Conservation (phyloP, 2,797 vertebrate species). For the Cygnus olor region DNA sequence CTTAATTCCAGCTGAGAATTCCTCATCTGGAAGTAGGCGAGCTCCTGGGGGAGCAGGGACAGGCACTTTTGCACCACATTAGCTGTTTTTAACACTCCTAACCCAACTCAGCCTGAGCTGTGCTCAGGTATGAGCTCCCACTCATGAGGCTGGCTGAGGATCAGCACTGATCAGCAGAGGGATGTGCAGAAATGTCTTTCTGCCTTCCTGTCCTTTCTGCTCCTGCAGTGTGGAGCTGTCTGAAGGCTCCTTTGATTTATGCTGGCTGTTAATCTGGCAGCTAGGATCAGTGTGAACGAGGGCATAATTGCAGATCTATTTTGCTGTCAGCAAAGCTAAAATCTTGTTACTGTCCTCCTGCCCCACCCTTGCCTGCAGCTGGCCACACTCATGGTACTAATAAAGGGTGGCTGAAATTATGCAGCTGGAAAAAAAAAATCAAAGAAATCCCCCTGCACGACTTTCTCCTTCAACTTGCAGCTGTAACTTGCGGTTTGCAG, state of each 20-base stretch:
- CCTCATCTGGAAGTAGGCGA: neutral
- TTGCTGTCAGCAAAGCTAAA: neutral
- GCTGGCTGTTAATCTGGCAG: neutral
- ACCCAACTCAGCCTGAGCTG: neutral
- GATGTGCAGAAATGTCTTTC: neutral
- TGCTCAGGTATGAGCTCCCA: neutral
- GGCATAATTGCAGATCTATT: neutral
- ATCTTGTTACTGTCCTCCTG: neutral
- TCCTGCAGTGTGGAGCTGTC: neutral
- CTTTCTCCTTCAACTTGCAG: neutral
- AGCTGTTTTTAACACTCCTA: neutral
- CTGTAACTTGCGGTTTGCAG: neutral
- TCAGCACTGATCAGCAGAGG: neutral
- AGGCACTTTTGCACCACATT: neutral
- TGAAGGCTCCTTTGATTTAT: neutral
- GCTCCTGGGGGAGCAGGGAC: neutral
- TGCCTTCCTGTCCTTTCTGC: neutral
- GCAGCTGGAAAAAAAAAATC: neutral
- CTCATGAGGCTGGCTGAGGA: neutral
- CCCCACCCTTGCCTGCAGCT: neutral
- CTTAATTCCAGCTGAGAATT: neutral
- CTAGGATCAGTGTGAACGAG: neutral
- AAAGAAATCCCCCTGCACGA: neutral
- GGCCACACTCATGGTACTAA: neutral
- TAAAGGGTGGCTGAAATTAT: neutral